A percentile compares a stretch with the other conserved stretches of the same genome.
Evolutionary conservation across 2,113 vertebrate genomes (phyloP).

Genomic region (Phylloscopus whistleri): DNA sequence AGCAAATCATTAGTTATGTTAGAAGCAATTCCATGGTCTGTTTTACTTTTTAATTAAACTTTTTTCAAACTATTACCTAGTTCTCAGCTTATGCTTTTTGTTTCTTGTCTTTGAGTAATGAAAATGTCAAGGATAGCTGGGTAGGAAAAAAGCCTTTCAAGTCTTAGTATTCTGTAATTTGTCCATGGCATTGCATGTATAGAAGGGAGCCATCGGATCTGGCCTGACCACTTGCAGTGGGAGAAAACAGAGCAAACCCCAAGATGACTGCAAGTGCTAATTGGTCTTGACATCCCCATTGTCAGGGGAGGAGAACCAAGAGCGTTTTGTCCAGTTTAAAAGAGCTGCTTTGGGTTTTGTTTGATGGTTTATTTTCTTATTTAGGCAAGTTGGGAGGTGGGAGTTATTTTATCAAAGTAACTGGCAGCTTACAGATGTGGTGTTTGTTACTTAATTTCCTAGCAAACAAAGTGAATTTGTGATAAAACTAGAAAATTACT

Average conservation of each 20-base stretch:
- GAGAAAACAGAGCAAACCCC: not conserved
- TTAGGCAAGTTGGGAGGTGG: not conserved
- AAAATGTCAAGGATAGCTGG: not conserved
- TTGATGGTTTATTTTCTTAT: not conserved
- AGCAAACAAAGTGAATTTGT: not conserved
- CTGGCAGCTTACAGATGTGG: not conserved
- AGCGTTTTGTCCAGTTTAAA: not conserved
- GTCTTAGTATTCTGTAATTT: not conserved
- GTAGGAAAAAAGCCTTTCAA: not conserved
- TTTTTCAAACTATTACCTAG: not conserved
- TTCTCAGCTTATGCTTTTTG: conserved; percentile 8
- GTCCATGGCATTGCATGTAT: not conserved
- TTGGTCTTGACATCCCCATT: conserved; percentile 33
- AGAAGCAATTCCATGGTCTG: not conserved
- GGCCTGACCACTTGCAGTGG: conserved; percentile 16
- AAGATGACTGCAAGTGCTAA: conserved; percentile 20
- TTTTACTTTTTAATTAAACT: conserved; percentile 52
- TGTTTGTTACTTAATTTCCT: not conserved
- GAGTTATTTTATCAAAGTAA: not conserved
- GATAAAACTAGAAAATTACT: not conserved
- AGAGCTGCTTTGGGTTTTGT: conserved; percentile 27
- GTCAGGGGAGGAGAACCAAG: conserved; percentile 1
- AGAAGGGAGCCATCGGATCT: not conserved
- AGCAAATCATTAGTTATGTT: conserved; percentile 44
- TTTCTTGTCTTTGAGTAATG: conserved; percentile 13